phyloP scores from a whole-genome alignment of 2,888 invertebrate genomes.

The Timema podura region DNA sequence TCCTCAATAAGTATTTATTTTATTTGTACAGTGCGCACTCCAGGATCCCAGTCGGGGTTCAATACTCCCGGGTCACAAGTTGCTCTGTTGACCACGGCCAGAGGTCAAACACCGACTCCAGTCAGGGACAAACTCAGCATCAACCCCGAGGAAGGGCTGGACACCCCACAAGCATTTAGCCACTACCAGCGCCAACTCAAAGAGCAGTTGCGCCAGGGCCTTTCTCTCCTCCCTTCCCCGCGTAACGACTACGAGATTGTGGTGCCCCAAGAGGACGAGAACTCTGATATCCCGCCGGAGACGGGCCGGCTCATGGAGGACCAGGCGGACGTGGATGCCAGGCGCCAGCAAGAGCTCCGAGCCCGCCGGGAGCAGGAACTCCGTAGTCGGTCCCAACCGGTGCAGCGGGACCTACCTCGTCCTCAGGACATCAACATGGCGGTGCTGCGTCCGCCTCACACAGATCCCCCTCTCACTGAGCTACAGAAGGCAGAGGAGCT shows the following conservation, averaged over 20 bases:
- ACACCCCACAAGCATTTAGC: slow-evolving; percentile 64
- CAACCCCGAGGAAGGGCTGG: slow-evolving; percentile 80
- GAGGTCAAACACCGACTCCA: slow-evolving; percentile 61
- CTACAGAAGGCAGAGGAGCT: slow-evolving; percentile 93
- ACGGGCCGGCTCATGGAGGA: slow-evolving; percentile 61
- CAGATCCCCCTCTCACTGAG: slow-evolving; percentile 74
- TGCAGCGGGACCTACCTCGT: slow-evolving; percentile 80
- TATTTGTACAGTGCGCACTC: slow-evolving; percentile 51
- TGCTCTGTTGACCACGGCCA: background rate
- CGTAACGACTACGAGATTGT: slow-evolving; percentile 99
- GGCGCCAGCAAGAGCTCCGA: slow-evolving; percentile 62
- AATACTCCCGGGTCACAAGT: slow-evolving; percentile 30
- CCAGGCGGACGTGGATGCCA: slow-evolving; percentile 79
- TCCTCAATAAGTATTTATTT: too few species aligned
- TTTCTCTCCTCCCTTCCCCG: slow-evolving; percentile 81
- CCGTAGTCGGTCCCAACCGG: slow-evolving; percentile 75
- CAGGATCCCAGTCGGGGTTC: slow-evolving; percentile 49
- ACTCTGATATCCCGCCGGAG: slow-evolving; percentile 41
- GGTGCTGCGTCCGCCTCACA: slow-evolving; percentile 71
- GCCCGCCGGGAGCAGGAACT: slow-evolving; percentile 63
- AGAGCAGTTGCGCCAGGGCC: slow-evolving; percentile 69
- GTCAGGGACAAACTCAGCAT: slow-evolving; percentile 92
- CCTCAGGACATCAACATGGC: slow-evolving; percentile 81
- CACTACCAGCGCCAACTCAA: slow-evolving; percentile 64
- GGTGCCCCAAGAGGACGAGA: slow-evolving; percentile 77